Base-by-base conservation (phyloP, 2,113 vertebrate genomes). In the Cynopterus brachyotis region DNA sequence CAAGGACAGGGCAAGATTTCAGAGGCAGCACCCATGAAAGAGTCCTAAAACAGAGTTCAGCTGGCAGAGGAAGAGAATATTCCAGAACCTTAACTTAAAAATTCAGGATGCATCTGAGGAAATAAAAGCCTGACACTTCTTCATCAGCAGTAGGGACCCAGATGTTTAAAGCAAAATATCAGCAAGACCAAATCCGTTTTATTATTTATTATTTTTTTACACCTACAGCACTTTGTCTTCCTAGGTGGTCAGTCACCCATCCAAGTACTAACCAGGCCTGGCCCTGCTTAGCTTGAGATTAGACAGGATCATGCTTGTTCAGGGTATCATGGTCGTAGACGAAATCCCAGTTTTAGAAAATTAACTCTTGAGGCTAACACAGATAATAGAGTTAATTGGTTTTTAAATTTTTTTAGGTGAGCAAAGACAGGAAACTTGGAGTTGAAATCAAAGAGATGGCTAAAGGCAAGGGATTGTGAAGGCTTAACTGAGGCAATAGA, bases 331-430 rank as follows among this genome's bases (percentile, higher is more conserved):
- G 50, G 50, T 4, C 4, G 4, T 5, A 70, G 67, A 92, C 11
- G 35, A 90, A 91, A 85, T 60, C 47, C 11, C 19, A 42, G 50
- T 72, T 95, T 82, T 73, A 96, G 95, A 80, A 89, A 94, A 92
- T 94, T 9, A 73, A 55, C 20, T 73, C n/a, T 62, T 62, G 28
- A 32, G 19, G 2, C 3, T 70, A 81, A 9, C 45, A 70, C 0
- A 42, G 76, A 83, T 57, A 83, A 93, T 2, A 57, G 35, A 28
- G 28, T 10, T 45, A 30, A 30, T 4, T n/a, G 35, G 32, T 37
- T 76, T 66, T n/a, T 12, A 64, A 40, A 2, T 32, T 28, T 64
- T 66, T 67, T 86, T 26, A 80, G 45, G 32, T 37, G 9, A 92
- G 73, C 6, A 60, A 42, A 37, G 78, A 32, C 11, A 66, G 72